Evolutionary conservation across 2,888 invertebrate genomes (phyloP), one percentile per base, ranked within the genome.

Genomic region (Falcaria lacertinaria): DNA sequence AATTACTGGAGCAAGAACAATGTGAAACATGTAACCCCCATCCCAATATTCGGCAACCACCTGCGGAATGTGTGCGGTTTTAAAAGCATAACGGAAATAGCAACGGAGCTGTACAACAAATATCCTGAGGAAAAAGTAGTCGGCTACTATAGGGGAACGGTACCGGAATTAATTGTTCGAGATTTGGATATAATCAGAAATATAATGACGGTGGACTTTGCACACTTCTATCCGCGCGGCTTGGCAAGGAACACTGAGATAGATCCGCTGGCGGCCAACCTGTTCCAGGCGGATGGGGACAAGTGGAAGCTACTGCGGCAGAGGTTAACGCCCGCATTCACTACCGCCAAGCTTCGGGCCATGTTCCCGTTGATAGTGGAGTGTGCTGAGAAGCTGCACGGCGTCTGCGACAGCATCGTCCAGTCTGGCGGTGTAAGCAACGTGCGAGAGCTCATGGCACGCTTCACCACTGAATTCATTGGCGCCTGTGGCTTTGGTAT

Each of bases 311-410:
- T 84, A 7, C 43, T 80, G 11, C 65, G 85, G 1, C 77, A 83
- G 44, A 69, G 77, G 5, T 40, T 85, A n/a, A 82, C 85, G 11
- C 65, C 82, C 0, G 74, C 82, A 0, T 85, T 85, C 43, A 84
- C 84, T 0, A 75, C 72, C 0, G 74, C 77, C 1, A 83, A 84
- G 44, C 50, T 86, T 22, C 80, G 74, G 43, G 70, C 59, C 2
- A 86, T 85, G 86, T 86, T 81, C 38, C 86, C 85, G 1, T 54
- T 86, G 15, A 64, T 86, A 1, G 64, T 79, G 15, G 61, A 73
- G 11, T 76, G 83, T 40, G 74, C 86, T 0, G 72, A 77, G 39
- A 82, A 77, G 45, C 47, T 83, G 22, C 63, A 74, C 14, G 35
- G 16, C 0, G 48, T 69, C 0, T 66, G 73, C 1, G 74, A 69